Evolutionary conservation across 2,113 vertebrate genomes (phyloP).

Genomic region (Prunella himalayana): DNA sequence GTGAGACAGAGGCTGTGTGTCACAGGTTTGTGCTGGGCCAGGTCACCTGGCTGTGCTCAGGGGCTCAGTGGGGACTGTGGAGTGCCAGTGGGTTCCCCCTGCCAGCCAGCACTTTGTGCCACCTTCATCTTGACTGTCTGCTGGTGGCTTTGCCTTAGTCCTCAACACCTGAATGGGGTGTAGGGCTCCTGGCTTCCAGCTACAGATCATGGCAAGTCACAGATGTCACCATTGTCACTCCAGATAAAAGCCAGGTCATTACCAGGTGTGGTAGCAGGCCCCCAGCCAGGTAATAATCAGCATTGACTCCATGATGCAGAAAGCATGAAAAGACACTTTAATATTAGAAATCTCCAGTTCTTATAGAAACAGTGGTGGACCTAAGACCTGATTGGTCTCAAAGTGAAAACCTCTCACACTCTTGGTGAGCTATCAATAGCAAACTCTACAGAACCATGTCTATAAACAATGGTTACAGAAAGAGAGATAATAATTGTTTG

Average conservation of each 20-base stretch:
- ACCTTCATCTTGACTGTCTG: not conserved
- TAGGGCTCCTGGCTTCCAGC: not conserved
- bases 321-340: too few relatives aligned
- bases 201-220: not conserved
- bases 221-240: not conserved
- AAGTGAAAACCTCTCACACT: too few relatives aligned
- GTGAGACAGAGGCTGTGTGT: rapidly evolving
- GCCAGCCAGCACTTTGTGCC: not conserved
- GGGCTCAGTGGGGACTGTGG: not conserved
- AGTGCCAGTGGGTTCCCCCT: not conserved
- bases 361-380: too few relatives aligned
- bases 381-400: too few relatives aligned
- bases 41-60: not conserved
- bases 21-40: not conserved
- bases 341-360: too few relatives aligned
- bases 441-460: too few relatives aligned
- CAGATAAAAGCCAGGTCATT: not conserved
- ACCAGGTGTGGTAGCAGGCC: not conserved
- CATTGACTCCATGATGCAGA: too few relatives aligned
- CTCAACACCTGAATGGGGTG: not conserved
- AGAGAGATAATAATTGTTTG: too few relatives aligned
- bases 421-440: too few relatives aligned
- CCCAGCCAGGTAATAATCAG: too few relatives aligned
- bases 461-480: too few relatives aligned
- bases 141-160: not conserved